These are phyloP conservation scores for Syngnathoides biaculeatus DNA, from an alignment of 2,113 vertebrate genomes.

Conservation along the genomic window DNA sequence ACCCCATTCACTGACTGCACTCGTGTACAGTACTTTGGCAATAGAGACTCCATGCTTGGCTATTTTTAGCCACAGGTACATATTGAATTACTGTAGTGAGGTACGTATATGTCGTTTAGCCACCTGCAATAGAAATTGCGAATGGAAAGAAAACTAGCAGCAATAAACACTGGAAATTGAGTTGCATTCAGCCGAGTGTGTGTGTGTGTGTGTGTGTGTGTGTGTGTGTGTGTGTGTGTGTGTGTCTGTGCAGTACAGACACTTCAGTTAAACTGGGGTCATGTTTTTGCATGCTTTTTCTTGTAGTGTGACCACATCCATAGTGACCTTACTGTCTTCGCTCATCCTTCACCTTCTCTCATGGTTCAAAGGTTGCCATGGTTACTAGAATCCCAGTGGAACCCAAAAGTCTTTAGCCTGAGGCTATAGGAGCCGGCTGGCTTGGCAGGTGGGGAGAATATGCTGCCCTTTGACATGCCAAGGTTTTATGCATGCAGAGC, in stretches of 20 bases:
- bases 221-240: neutral
- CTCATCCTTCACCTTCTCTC: slow-evolving; percentile 42
- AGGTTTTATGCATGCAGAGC: slow-evolving; percentile 33
- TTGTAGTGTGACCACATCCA: neutral
- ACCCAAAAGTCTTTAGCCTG: slow-evolving; percentile 36
- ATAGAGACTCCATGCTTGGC: no score
- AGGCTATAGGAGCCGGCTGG: slow-evolving; percentile 27
- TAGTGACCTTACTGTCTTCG: slow-evolving; percentile 15
- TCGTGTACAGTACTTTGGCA: no score
- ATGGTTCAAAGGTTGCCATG: slow-evolving; percentile 62
- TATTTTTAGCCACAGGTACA: no score
- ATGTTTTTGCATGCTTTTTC: neutral
- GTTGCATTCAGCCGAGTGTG: no score
- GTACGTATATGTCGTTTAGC: no score
- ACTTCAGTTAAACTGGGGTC: slow-evolving; percentile 31
- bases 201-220: no score
- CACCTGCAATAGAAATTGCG: neutral
- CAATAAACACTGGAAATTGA: no score
- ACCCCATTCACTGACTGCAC: no score
- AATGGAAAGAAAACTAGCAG: neutral
- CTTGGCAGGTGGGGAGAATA: slow-evolving; percentile 33
- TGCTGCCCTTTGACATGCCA: slow-evolving; percentile 54
- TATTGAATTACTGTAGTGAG: no score
- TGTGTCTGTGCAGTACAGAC: neutral
- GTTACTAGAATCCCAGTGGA: slow-evolving; percentile 45